Base-by-base conservation (phyloP, 1,140 invertebrate species). In the Telenomus remus region DNA sequence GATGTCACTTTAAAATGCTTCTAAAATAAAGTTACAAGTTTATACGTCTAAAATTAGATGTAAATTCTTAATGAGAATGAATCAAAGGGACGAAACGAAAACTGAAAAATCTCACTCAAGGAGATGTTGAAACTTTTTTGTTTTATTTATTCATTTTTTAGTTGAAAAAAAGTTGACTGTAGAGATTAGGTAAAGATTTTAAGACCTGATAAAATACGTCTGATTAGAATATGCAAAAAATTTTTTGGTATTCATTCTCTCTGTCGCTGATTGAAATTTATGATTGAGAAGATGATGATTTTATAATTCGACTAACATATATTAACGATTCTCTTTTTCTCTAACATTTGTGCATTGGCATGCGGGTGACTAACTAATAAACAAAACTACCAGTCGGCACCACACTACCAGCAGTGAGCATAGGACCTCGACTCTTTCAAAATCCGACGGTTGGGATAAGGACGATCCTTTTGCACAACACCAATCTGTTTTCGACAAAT, bases 341-440 rank as follows among this genome's bases (percentile, higher is more conserved):
- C 54, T 69, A 78, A 73, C 74, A 73, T 59, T 79, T 82, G 72
- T 76, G 79, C 79, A 75, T 84, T 84, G 82, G 85, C 84, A 84
- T 83, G 81, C 76, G 80, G 80, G 76, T 85, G 80, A 85, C 79
- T 83, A 83, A 85, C 80, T 79, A 73, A 73, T 73, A 69, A 37
- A 63, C 13, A 39, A 39, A 78, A 75, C 74, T 78, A 72, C 76
- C 80, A 88, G 87, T 82, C 85, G 85, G 57, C 87, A 88, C 73
- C 87, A 88, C 80, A 85, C 85, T 81, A 86, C 84, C 76, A 87
- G 82, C 81, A 85, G 79, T 82, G 86, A 88, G 79, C 85, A 88
- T 64, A 87, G 84, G 77, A 89, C 87, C 16, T 85, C 86, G 53
- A 85, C 87, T 61, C 86, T 82, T 69, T 86, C 86, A 50, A 87